Conservation (phyloP, 1,140 invertebrate species). For the Temnothorax longispinosus region DNA sequence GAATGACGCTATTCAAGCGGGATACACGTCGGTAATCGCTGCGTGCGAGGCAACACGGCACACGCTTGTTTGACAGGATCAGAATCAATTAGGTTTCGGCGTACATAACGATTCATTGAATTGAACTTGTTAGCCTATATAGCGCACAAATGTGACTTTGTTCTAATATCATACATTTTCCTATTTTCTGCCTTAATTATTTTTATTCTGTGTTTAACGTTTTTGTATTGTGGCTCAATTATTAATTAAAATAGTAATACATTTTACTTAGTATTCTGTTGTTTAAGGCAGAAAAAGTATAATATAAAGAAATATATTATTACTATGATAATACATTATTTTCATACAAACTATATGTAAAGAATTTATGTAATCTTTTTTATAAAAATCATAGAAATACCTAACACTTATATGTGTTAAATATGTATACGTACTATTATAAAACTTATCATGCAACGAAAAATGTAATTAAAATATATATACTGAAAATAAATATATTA, state of each 20-base stretch:
- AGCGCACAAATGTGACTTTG: slow-evolving; percentile 13
- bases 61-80: slow-evolving; percentile 52
- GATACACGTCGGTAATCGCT: slow-evolving; percentile 50
- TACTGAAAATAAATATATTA: slow-evolving; percentile 26
- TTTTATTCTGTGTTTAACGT: background rate
- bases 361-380: background rate
- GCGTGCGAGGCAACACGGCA: slow-evolving; percentile 53
- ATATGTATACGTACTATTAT: background rate
- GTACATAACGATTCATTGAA: slow-evolving; percentile 62
- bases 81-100: slow-evolving; percentile 61
- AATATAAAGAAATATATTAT: background rate
- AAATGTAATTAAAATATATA: slow-evolving; percentile 13
- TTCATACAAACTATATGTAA: background rate
- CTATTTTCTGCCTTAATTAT: background rate
- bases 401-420: background rate
- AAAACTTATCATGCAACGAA: background rate
- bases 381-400: background rate
- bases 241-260: background rate
- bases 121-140: slow-evolving; percentile 50
- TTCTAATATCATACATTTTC: background rate
- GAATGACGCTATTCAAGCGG: slow-evolving; percentile 54
- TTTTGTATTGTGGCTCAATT: background rate
- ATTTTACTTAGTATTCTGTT: background rate
- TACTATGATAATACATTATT: background rate
- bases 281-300: background rate